Conservation (phyloP, 37 sponge, comb jelly and placozoan species). For the Halichondria panicea region DNA sequence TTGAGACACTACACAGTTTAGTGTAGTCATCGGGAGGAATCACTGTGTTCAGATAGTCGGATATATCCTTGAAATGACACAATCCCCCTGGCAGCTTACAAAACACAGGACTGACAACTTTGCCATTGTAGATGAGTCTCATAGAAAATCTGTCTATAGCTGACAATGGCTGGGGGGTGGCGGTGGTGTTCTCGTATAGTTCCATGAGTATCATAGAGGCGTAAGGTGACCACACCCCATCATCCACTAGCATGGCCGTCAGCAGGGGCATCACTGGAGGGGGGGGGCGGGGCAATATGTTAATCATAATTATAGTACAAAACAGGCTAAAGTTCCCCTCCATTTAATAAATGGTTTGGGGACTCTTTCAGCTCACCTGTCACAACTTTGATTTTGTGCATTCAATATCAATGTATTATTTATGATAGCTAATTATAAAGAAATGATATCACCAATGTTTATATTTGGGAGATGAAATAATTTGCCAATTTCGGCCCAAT, state of each 20-base stretch:
- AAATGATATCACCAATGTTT: too few species aligned
- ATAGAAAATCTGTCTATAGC: slow-evolving; percentile 18
- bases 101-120: slow-evolving; percentile 12
- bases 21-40: slow-evolving; percentile 25
- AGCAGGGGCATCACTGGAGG: slow-evolving; percentile 38
- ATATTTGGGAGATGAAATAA: too few species aligned
- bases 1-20: neutral
- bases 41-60: slow-evolving; percentile 19
- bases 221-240: slow-evolving; percentile 42
- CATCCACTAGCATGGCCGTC: slow-evolving; percentile 37
- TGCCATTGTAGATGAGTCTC: slow-evolving; percentile 43
- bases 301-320: neutral
- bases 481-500: too few species aligned
- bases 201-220: slow-evolving; percentile 54
- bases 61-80: slow-evolving; percentile 33
- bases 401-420: too few species aligned
- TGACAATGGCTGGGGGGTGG: too few species aligned
- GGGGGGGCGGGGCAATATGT: too few species aligned
- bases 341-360: neutral
- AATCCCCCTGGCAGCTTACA: slow-evolving; percentile 8
- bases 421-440: too few species aligned
- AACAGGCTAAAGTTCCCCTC: too few species aligned
- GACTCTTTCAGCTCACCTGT: too few species aligned
- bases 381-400: too few species aligned
- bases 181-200: slow-evolving; percentile 7